A percentile compares a stretch with the other conserved stretches of the same genome.
Evolutionary conservation across 2,888 invertebrate species (phyloP).

Genomic region (Brenthis ino): DNA sequence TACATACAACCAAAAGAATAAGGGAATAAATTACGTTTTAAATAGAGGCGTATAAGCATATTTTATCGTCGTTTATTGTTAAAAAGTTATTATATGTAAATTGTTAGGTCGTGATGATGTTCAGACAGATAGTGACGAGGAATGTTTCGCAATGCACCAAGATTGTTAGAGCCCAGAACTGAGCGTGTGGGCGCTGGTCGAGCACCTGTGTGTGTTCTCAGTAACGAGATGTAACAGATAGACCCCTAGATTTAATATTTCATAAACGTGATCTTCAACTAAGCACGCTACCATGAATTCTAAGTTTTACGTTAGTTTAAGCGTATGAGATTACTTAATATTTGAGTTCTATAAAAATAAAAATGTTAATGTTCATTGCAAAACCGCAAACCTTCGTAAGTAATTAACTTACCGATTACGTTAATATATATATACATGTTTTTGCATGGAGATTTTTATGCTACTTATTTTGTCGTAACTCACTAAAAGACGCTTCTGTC

Average conservation of each 20-base stretch:
- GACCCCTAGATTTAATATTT: conserved; percentile 72
- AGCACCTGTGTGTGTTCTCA: conserved; percentile 65
- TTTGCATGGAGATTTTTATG: too few species aligned
- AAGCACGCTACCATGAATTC: conserved; percentile 64
- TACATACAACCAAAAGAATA: background rate
- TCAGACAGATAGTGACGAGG: conserved; percentile 73
- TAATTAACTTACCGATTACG: too few species aligned
- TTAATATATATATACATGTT: too few species aligned
- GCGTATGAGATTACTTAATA: background rate
- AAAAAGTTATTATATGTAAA: conserved; percentile 81
- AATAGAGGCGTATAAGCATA: conserved; percentile 57
- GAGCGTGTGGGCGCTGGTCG: conserved; percentile 56
- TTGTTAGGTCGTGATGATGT: conserved; percentile 79
- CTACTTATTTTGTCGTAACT: too few species aligned
- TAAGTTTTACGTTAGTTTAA: conserved; percentile 38
- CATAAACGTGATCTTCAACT: conserved; percentile 75
- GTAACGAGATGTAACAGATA: conserved; percentile 60
- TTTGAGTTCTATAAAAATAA: too few species aligned
- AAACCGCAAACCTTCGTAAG: too few species aligned
- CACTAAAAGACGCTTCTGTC: too few species aligned
- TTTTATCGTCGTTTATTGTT: conserved; percentile 74
- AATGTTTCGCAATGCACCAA: conserved; percentile 80
- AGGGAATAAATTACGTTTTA: conserved; percentile 53
- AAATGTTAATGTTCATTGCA: too few species aligned
- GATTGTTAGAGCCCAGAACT: conserved; percentile 67